phyloP scores from a whole-genome alignment of 1,140 invertebrate genomes.

The Batillaria attramentaria region DNA sequence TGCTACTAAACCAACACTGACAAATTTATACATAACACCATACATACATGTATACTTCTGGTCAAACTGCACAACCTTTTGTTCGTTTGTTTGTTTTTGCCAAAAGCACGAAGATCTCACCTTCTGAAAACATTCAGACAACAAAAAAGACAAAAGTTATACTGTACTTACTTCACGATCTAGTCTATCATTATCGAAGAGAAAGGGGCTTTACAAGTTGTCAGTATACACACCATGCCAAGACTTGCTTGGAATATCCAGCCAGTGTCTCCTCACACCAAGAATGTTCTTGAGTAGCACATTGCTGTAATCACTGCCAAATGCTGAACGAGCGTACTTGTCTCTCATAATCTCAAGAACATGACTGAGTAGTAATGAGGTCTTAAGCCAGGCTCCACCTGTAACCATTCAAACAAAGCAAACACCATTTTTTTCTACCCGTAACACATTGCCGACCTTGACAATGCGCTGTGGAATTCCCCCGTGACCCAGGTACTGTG shows the following conservation, averaged over 20 bases:
- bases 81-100: no score
- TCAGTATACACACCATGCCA: slow-evolving; percentile 52
- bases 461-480: no score
- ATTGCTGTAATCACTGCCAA: slow-evolving; percentile 53
- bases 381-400: slow-evolving; percentile 49
- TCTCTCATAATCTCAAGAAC: slow-evolving; percentile 44
- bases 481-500: no score
- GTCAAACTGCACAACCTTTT: no score
- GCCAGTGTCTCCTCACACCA: slow-evolving; percentile 47
- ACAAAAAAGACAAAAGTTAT: neutral
- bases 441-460: neutral
- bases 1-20: no score
- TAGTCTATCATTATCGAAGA: neutral
- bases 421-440: neutral
- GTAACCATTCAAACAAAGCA: neutral
- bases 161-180: neutral
- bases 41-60: no score
- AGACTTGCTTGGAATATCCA: slow-evolving; percentile 41
- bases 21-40: no score
- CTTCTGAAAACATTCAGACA: neutral
- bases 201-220: neutral
- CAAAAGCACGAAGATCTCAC: neutral
- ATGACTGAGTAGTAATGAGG: slow-evolving; percentile 37
- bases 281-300: slow-evolving; percentile 53
- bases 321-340: slow-evolving; percentile 46